Evolutionary conservation across 2,113 vertebrate genomes (phyloP).

Genomic region (Coturnix japonica): DNA sequence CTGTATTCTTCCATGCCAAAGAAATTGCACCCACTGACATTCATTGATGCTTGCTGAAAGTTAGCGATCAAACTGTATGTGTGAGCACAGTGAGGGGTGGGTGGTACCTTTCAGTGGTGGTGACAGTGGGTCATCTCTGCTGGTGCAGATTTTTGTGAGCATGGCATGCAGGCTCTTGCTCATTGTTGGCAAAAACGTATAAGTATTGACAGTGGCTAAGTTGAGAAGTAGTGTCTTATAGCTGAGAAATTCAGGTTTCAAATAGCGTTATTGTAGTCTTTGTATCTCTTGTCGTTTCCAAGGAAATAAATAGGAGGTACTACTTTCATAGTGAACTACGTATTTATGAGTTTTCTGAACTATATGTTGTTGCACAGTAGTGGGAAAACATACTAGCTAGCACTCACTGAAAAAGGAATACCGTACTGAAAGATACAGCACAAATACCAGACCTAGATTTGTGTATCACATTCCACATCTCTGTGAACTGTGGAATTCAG

Average conservation of each 20-base stretch:
- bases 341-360: background rate
- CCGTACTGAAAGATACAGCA: rapidly evolving
- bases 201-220: background rate
- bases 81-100: background rate
- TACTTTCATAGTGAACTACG: background rate
- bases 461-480: rapidly evolving
- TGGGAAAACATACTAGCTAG: background rate
- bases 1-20: background rate
- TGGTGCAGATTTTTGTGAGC: background rate
- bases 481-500: background rate
- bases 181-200: background rate
- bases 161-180: background rate
- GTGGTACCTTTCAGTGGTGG: background rate
- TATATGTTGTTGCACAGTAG: background rate
- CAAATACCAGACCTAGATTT: background rate
- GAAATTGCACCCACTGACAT: background rate
- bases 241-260: background rate
- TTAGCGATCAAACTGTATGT: background rate
- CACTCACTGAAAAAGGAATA: background rate
- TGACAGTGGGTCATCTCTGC: background rate
- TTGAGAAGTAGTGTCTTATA: background rate
- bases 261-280: background rate
- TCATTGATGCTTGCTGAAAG: background rate
- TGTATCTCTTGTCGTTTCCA: background rate
- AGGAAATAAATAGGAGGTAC: too few species aligned